These are phyloP conservation scores for Gobio gobio DNA, from an alignment of 2,113 vertebrate genomes.

Conservation along the genomic window DNA sequence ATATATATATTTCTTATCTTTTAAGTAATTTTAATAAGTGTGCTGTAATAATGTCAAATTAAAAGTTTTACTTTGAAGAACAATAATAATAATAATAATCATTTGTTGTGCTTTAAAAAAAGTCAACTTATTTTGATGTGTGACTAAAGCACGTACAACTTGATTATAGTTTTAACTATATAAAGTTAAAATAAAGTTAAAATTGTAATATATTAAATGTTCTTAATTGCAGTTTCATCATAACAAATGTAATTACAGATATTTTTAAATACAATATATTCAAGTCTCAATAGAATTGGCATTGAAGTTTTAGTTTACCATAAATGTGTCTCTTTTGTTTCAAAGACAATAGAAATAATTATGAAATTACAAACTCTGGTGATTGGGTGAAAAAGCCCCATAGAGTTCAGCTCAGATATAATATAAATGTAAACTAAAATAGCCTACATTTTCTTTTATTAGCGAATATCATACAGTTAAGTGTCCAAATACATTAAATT, in stretches of 20 bases:
- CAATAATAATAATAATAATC: neutral
- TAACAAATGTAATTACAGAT: neutral
- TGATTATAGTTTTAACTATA: neutral
- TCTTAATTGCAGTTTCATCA: neutral
- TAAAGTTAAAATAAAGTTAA: neutral
- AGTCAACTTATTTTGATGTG: neutral
- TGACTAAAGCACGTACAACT: neutral
- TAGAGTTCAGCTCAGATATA: no score
- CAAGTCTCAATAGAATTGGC: no score
- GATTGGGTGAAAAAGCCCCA: no score
- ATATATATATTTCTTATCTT: no score
- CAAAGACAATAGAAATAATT: neutral
- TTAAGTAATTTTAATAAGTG: no score
- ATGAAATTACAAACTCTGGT: neutral
- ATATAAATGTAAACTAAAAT: no score
- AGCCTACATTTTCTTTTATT: no score
- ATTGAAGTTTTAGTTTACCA: neutral
- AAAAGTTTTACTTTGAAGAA: no score
- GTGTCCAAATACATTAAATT: no score
- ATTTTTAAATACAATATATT: neutral
- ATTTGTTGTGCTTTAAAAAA: neutral
- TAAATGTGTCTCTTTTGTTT: neutral
- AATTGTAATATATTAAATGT: neutral
- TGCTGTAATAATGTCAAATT: no score
- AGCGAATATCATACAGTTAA: no score